phyloP scores from a whole-genome alignment of 2,888 invertebrate genomes.

The Girardia tigrina region DNA sequence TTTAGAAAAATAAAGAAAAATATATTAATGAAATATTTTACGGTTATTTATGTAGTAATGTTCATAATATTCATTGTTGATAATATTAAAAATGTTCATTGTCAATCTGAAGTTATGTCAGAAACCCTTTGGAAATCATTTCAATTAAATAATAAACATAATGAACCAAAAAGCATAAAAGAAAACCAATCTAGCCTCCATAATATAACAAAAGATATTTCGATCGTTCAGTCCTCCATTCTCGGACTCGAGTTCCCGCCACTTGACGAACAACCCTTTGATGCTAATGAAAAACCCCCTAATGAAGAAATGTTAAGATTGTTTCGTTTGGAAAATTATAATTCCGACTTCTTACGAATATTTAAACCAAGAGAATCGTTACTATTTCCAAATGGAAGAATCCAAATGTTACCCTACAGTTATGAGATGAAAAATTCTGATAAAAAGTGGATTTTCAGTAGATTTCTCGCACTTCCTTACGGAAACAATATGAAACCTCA shows the following conservation, averaged over 20 bases:
- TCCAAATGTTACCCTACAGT: neutral
- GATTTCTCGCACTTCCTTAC: conserved; percentile 24
- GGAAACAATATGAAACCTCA: conserved; percentile 18
- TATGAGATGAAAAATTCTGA: conserved; percentile 16
- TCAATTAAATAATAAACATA: neutral
- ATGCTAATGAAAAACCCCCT: neutral
- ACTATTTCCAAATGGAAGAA: conserved; percentile 1
- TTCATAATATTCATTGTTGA: too few species aligned
- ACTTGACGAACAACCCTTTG: conserved; percentile 30
- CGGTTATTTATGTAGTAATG: too few species aligned
- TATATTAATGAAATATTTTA: too few species aligned
- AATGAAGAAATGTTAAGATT: conserved; percentile 29
- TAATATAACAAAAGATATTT: neutral
- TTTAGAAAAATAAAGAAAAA: too few species aligned
- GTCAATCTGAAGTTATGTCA: neutral
- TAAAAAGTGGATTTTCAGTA: conserved; percentile 2
- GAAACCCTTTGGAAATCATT: conserved; percentile 17
- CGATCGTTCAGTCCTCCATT: neutral
- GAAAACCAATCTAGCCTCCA: neutral
- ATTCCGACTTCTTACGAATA: conserved; percentile 30
- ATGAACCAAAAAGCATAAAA: neutral
- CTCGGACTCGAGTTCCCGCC: conserved; percentile 27
- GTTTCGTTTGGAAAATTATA: conserved; percentile 24
- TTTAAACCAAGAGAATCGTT: conserved; percentile 24
- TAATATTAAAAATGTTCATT: too few species aligned